Evolutionary conservation across 1,140 invertebrate genomes (phyloP), one percentile per base, ranked within the genome.

Genomic region (Drosophila miranda): DNA sequence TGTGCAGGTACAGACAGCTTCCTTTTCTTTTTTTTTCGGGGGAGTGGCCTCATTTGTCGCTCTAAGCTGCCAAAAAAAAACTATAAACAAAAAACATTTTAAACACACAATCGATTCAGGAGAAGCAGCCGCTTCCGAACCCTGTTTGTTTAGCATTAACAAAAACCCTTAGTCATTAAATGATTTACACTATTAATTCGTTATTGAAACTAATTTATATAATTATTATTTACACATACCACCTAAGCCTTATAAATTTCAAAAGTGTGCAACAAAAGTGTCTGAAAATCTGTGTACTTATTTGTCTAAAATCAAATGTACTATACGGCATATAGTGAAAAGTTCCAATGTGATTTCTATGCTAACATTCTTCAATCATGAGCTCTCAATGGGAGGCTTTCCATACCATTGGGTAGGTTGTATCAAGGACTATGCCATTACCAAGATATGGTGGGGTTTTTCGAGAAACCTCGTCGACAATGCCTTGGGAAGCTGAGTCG

Each of bases 171-270:
- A 69, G 62, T 56, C 63, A 69, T 69, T 75, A 74, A 78, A 78
- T 68, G 68, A 76, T 73, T 81, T 62, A 42, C 72, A 81, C 46
- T 63, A 64, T 81, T 79, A 79, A 75, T 79, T 79, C 79, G 77
- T 79, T 79, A 70, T 79, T 63, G 57, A 52, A 38, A 81, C 67
- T 80, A 81, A 80, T 81, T 80, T 80, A 80, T 72, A 76, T 41
- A 67, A 81, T 43, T 81, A 72, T 67, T 76, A 80, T 42, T 30
- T 76, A 69, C 63, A 48, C 68, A 68, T 13, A 16, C 23, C 8
- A 13, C 13, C 9, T 80, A 75, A 75, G 60, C 7, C 56, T 66
- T 66, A 59, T 43, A 70, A 62, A 50, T 55, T 70, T 45, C 38
- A 71, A 59, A 57, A 34, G 34, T 38, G 34, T 38, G 34, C 34